phyloP scores from a whole-genome alignment of 2,888 invertebrate species.

The Peribatodes rhomboidaria region DNA sequence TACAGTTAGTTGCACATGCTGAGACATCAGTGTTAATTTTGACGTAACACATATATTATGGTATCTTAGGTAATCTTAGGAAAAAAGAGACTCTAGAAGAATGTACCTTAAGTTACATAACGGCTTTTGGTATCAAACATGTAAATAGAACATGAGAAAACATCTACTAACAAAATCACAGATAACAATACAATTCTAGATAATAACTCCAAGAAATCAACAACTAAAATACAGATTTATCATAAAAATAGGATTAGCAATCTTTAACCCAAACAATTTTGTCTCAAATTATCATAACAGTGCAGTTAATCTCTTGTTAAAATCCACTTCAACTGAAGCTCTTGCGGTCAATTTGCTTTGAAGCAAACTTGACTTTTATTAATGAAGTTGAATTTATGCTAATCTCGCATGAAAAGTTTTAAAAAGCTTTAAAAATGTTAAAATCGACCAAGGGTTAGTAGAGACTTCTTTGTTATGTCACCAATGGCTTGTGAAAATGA shows the following conservation, averaged over 20 bases:
- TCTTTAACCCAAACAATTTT: background rate
- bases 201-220: background rate
- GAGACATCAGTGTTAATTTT: too few relatives aligned
- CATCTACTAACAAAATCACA: background rate
- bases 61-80: too few relatives aligned
- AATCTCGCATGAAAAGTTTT: constrained; percentile 6
- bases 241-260: background rate
- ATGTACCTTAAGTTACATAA: too few relatives aligned
- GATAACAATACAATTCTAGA: background rate
- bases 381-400: constrained; percentile 6
- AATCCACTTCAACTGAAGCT: constrained; percentile 9
- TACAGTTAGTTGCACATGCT: too few relatives aligned
- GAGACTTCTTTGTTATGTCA: too few relatives aligned
- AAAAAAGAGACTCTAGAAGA: too few relatives aligned
- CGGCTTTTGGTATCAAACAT: too few relatives aligned
- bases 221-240: background rate
- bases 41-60: too few relatives aligned
- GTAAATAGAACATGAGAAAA: background rate
- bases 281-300: constrained; percentile 19
- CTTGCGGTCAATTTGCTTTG: background rate
- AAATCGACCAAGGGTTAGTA: background rate
- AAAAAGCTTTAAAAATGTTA: background rate
- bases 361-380: constrained; percentile 1
- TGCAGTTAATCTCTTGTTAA: background rate
- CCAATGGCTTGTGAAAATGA: too few relatives aligned